Percentiles rank a stretch among this genome's conserved stretches.
phyloP scores from a whole-genome alignment of 2,797 vertebrate genomes.

The Pteropus rufus region DNA sequence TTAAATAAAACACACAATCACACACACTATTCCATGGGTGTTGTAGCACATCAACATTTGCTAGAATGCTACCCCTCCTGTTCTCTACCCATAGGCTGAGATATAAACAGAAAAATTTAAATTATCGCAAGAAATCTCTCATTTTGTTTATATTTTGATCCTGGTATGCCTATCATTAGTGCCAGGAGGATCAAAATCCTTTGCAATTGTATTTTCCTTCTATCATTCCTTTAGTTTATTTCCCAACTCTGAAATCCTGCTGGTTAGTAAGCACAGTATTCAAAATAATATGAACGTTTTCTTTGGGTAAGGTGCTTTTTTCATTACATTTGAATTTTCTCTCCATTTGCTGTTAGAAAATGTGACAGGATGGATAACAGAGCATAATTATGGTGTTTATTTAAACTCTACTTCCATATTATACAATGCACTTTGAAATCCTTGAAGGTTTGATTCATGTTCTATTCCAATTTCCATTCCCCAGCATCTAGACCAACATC shows the following conservation, averaged over 20 bases:
- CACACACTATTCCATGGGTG: not conserved
- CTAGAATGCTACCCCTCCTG: not conserved
- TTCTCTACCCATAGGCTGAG: not conserved
- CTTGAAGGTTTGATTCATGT: not conserved
- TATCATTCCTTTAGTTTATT: not conserved
- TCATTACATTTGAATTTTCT: not conserved
- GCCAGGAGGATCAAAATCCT: not conserved
- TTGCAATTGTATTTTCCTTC: not conserved
- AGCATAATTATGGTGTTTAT: not conserved
- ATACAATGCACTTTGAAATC: not conserved
- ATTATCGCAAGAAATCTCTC: not conserved
- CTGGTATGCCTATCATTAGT: not conserved
- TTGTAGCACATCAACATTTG: not conserved
- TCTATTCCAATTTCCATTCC: not conserved
- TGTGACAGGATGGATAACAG: not conserved
- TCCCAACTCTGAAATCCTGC: not conserved
- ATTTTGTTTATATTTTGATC: not conserved
- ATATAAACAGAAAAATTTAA: not conserved
- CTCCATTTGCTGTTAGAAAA: not conserved
- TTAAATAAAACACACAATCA: not conserved
- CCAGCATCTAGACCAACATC: not conserved
- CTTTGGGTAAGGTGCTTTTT: not conserved
- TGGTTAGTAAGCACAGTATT: not conserved
- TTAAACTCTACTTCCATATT: not conserved
- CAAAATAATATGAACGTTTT: not conserved